Conservation (phyloP, 2,888 invertebrate genomes). For the Trissolcus brochymenae region DNA sequence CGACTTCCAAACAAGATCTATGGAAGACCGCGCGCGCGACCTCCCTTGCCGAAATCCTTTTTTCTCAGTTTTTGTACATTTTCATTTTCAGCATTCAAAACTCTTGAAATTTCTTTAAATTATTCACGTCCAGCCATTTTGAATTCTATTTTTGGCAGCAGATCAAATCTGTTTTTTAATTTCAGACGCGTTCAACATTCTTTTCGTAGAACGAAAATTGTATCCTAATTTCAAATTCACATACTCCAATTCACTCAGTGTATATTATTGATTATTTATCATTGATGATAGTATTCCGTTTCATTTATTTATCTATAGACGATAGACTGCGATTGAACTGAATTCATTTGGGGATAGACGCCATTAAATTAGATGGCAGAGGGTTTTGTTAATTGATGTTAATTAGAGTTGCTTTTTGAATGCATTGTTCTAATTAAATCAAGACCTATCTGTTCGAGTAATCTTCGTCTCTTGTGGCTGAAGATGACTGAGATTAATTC, state of each 20-base stretch:
- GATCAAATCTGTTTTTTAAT: too few species aligned
- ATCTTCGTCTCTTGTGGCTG: conserved; percentile 10
- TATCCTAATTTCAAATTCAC: too few species aligned
- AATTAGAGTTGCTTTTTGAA: conserved; percentile 28
- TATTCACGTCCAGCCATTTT: too few species aligned
- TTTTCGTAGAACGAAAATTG: too few species aligned
- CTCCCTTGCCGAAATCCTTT: too few species aligned
- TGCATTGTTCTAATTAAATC: conserved; percentile 43
- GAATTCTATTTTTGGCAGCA: too few species aligned
- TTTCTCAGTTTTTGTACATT: background rate
- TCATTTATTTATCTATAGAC: too few species aligned
- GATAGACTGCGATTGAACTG: conserved; percentile 1
- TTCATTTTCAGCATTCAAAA: background rate
- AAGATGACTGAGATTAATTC: conserved; percentile 21
- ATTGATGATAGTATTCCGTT: too few species aligned
- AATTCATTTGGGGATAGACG: conserved; percentile 17
- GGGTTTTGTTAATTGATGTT: conserved; percentile 28
- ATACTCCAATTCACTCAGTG: too few species aligned
- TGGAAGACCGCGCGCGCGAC: conserved; percentile 65
- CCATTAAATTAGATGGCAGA: conserved; percentile 17
- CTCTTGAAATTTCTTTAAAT: too few species aligned
- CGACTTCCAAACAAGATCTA: conserved; percentile 75
- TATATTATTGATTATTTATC: too few species aligned
- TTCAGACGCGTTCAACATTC: too few species aligned
- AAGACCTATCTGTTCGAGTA: conserved; percentile 18